Conservation (phyloP, 2,113 vertebrate species). For the Zosterops pallidus region DNA sequence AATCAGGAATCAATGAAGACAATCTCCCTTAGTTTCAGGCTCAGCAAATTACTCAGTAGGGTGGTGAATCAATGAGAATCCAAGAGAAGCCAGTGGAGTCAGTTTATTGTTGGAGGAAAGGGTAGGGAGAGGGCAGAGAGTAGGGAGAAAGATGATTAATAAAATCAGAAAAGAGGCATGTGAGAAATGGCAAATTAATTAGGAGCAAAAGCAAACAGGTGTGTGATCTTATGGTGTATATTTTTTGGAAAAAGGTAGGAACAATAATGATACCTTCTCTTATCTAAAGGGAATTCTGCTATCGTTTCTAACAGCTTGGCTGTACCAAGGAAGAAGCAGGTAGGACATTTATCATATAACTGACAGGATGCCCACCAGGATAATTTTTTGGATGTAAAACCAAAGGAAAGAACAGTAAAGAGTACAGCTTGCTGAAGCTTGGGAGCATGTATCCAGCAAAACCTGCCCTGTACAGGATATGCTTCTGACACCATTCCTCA, state of each 20-base stretch:
- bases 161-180: not conserved
- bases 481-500: not conserved
- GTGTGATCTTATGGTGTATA: not conserved
- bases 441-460: not conserved
- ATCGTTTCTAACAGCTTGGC: not conserved
- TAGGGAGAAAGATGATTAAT: not conserved
- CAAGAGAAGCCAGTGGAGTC: not conserved
- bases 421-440: not conserved
- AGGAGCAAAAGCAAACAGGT: not conserved
- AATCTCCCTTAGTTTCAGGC: slow-evolving; percentile 11
- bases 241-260: not conserved
- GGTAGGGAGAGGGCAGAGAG: not conserved
- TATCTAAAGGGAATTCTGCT: not conserved
- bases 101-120: not conserved
- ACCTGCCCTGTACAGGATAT: not conserved
- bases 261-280: not conserved
- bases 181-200: not conserved
- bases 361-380: not conserved
- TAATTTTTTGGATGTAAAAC: not conserved
- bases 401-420: not conserved
- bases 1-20: slow-evolving; percentile 43
- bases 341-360: slow-evolving; percentile 1
- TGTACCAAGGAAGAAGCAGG: not conserved
- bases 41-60: not conserved
- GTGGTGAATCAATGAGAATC: slow-evolving; percentile 18